phyloP scores from a whole-genome alignment of 37 sponge, comb jelly and placozoan genomes.

The Dysidea cf. avara region DNA sequence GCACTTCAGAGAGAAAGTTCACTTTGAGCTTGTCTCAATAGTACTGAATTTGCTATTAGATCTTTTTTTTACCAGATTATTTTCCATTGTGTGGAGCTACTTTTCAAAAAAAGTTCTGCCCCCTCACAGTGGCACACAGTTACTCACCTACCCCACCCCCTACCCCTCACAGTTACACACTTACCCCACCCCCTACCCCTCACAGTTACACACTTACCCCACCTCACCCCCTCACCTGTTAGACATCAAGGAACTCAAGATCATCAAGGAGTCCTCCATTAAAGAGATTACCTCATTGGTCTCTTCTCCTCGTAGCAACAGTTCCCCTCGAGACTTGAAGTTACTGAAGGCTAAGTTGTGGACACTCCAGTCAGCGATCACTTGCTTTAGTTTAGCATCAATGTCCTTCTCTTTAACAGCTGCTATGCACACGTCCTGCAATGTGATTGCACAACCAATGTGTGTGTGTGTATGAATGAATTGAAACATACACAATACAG shows the following conservation, averaged over 20 bases:
- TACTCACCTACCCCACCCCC: too few relatives aligned
- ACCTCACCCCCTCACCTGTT: slow-evolving; percentile 80
- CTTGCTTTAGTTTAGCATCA: slow-evolving; percentile 94
- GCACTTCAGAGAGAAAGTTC: too few relatives aligned
- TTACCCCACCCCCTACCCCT: neutral
- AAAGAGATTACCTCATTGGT: slow-evolving; percentile 85
- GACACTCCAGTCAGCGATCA: slow-evolving; percentile 91
- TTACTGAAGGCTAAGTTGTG: slow-evolving; percentile 80
- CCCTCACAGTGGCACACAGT: too few relatives aligned
- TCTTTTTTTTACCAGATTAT: too few relatives aligned
- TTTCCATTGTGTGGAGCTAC: too few relatives aligned
- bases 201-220: neutral
- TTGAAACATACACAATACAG: too few relatives aligned
- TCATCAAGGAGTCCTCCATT: slow-evolving; percentile 99
- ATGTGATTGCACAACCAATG: too few relatives aligned
- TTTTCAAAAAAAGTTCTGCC: too few relatives aligned
- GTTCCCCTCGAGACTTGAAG: slow-evolving; percentile 97
- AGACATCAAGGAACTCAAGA: slow-evolving; percentile 96
- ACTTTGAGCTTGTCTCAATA: too few relatives aligned
- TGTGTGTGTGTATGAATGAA: too few relatives aligned
- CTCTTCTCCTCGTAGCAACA: slow-evolving; percentile 94
- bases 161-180: too few relatives aligned
- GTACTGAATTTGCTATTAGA: too few relatives aligned
- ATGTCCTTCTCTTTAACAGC: slow-evolving; percentile 99
- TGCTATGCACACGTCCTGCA: slow-evolving; percentile 93